A percentile compares a stretch with the other conserved stretches of the same genome.
phyloP scores from a whole-genome alignment of 2,113 vertebrate species.

The Trichomycterus rosablanca region DNA sequence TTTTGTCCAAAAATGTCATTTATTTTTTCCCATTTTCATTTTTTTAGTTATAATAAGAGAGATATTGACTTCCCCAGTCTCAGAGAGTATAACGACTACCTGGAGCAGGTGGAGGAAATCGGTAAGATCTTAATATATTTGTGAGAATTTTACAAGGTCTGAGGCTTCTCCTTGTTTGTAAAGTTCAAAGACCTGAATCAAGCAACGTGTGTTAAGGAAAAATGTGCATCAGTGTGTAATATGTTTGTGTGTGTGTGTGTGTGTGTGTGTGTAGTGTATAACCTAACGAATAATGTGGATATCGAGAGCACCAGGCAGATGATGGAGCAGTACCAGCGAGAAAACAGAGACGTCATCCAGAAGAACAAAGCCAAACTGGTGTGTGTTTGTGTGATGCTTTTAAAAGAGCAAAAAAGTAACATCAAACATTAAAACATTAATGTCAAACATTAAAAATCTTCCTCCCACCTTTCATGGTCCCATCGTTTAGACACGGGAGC shows the following conservation, averaged over 20 bases:
- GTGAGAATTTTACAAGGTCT: no score
- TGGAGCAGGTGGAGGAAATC: slow-evolving; percentile 93
- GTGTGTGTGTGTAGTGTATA: slow-evolving; percentile 75
- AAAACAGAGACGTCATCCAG: slow-evolving; percentile 94
- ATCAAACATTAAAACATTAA: no score
- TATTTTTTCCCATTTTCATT: no score
- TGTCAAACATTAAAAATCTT: no score
- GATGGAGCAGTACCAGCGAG: slow-evolving; percentile 93
- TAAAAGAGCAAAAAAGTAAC: no score
- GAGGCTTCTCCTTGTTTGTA: no score
- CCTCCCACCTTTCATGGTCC: no score
- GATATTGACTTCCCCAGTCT: slow-evolving; percentile 87
- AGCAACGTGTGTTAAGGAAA: no score
- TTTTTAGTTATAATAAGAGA: slow-evolving; percentile 93
- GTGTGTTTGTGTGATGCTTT: slow-evolving; percentile 44
- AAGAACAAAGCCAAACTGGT: slow-evolving; percentile 94
- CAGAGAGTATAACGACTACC: slow-evolving; percentile 90
- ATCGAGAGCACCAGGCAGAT: slow-evolving; percentile 89
- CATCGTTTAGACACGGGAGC: slow-evolving; percentile 90
- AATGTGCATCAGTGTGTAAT: no score
- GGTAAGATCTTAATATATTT: slow-evolving; percentile 70
- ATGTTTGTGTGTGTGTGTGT: no score
- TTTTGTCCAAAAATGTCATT: no score
- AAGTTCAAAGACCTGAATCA: no score
- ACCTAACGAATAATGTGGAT: slow-evolving; percentile 92